Evolutionary conservation across 30 jellyfish, hydroid and myxozoan species (phyloP), one percentile per base, ranked within the genome.

Genomic region (Aurelia aurita complex sp. Pacific): DNA sequence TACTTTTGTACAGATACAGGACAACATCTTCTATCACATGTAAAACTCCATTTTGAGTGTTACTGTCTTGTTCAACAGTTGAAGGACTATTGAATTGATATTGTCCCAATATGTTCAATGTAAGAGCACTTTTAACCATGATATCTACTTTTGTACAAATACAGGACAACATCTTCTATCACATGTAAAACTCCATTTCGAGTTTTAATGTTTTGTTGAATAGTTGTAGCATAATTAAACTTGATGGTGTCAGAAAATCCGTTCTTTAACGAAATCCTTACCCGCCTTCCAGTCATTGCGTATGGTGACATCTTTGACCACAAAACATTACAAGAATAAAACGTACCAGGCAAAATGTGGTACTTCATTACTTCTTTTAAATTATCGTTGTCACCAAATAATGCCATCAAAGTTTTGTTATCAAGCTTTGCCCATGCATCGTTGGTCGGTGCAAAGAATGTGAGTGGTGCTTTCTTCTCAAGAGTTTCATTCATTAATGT

Each of bases 391-490:
- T 79, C 62, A 15, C n/a, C 42, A 50, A 79, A 79, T 7, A 63
- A 23, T 2, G 32, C 13, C 13, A 67, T 67, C 62, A 79, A 50
- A 38, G 89, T 79, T 29, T 54, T 46, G 62, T 79, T 79, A 12
- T 79, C 89, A 33, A 79, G 89, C 36, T 64, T 40, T 16, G 78
- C 18, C 89, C 89, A 79, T 8, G 89, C 89, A 2, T 79, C 81
- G 59, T 79, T 51, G 18, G 74, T 36, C 7, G 89, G 89, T 4
- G 89, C 89, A 46, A 79, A 79, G 33, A 79, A 64, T 4, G 89
- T 79, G 4, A 79, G 8, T 6, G 89, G 80, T 10, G 89, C 67
- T 51, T 17, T 52, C 11, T n/a, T 38, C 17, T 46, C 63, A 23
- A 79, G 73, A 32, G 66, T 38, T 18, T 67, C 69, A 32, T 33